phyloP scores from a whole-genome alignment of 2,888 invertebrate genomes.

The Dromius quadrimaculatus region DNA sequence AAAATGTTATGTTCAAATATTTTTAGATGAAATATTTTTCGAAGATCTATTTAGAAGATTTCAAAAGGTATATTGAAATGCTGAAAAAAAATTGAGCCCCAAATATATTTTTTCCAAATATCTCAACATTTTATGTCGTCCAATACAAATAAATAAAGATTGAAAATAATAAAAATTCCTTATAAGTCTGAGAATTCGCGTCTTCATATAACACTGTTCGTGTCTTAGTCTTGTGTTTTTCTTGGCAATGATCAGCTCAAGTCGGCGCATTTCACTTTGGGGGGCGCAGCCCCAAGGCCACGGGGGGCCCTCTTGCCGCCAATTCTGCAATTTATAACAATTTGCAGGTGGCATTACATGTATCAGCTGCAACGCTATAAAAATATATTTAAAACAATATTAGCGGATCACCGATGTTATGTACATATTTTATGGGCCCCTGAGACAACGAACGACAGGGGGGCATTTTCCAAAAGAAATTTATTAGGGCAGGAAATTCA shows the following conservation, averaged over 20 bases:
- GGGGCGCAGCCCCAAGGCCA: slow-evolving; percentile 4
- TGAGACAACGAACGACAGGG: too few species aligned
- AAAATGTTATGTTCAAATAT: slow-evolving; percentile 29
- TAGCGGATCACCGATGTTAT: slow-evolving; percentile 34
- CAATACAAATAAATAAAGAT: too few species aligned
- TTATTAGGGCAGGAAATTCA: too few species aligned
- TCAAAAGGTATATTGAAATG: too few species aligned
- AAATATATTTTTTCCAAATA: too few species aligned
- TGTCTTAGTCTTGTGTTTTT: background rate
- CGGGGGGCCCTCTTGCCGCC: slow-evolving; percentile 19
- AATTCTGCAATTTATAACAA: slow-evolving; percentile 46
- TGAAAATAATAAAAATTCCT: background rate
- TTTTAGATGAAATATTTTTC: slow-evolving; percentile 6
- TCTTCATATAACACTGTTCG: background rate
- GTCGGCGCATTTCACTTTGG: slow-evolving; percentile 27
- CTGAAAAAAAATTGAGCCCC: too few species aligned
- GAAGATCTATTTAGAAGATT: too few species aligned
- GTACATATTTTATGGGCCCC: background rate
- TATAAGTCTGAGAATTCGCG: background rate
- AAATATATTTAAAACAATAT: slow-evolving; percentile 46
- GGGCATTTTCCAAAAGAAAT: too few species aligned
- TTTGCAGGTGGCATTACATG: slow-evolving; percentile 38
- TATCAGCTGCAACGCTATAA: slow-evolving; percentile 30
- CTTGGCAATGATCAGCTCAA: too few species aligned
- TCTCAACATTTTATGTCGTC: too few species aligned